Conservation (phyloP, 1,140 invertebrate species). For the Augochlora pura region DNA sequence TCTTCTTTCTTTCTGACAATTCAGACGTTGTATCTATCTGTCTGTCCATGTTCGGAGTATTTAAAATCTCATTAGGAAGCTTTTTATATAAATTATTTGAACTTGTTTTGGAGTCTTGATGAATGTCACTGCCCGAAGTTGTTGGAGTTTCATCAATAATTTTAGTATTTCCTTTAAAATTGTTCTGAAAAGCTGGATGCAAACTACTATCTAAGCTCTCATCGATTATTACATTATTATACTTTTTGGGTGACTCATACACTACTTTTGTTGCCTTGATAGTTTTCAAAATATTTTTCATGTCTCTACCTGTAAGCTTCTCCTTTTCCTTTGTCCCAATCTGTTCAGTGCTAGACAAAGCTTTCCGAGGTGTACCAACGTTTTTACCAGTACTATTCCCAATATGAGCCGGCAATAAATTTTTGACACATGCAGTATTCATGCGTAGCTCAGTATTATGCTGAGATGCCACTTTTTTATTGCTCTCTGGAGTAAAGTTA, state of each 20-base stretch:
- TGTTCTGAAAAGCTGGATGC: slow-evolving; percentile 46
- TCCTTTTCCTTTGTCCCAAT: background rate
- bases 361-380: background rate
- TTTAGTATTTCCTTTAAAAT: background rate
- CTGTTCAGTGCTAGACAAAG: background rate
- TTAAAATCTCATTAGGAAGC: background rate
- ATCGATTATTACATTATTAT: slow-evolving; percentile 30
- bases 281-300: slow-evolving; percentile 39
- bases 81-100: background rate
- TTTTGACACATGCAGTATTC: background rate
- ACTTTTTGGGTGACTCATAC: slow-evolving; percentile 42
- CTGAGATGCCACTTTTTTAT: background rate
- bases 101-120: slow-evolving; percentile 14
- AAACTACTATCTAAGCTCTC: slow-evolving; percentile 46
- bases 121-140: slow-evolving; percentile 38
- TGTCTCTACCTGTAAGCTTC: slow-evolving; percentile 27
- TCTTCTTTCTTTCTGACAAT: slow-evolving; percentile 49
- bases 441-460: background rate
- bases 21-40: background rate
- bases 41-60: background rate
- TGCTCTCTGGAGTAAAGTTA: background rate
- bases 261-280: slow-evolving; percentile 28
- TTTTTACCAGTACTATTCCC: background rate
- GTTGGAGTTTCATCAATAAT: slow-evolving; percentile 35
- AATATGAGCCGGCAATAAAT: background rate